Percentiles rank a stretch among this genome's conserved stretches.
Conservation (phyloP, 2,797 vertebrate species). For the Helicolenus hilgendorfi region DNA sequence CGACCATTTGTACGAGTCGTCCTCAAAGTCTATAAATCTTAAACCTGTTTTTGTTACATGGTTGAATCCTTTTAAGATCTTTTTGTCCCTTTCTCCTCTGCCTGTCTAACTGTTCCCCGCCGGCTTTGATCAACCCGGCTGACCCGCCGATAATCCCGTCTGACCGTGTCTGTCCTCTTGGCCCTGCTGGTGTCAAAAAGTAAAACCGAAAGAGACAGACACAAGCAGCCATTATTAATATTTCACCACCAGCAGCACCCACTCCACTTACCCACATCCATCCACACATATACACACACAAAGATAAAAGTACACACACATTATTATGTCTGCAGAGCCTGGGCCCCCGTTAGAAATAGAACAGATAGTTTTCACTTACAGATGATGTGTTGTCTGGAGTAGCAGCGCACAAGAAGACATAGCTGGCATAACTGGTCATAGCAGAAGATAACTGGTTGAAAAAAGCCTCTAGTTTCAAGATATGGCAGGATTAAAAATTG, state of each 20-base stretch:
- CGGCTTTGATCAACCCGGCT: constrained; percentile 50
- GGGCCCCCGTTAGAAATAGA: background rate
- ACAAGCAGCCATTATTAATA: constrained; percentile 24
- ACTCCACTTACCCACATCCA: background rate
- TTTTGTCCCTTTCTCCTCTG: constrained; percentile 34
- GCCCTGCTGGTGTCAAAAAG: constrained; percentile 7
- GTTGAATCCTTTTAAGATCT: constrained; percentile 4
- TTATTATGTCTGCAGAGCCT: constrained; percentile 3
- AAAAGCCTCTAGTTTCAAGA: background rate
- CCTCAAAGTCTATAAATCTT: background rate
- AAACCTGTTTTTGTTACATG: constrained; percentile 17
- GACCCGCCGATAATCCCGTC: constrained; percentile 29
- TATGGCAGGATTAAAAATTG: background rate
- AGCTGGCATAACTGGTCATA: background rate
- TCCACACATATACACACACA: background rate
- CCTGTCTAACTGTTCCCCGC: constrained; percentile 15
- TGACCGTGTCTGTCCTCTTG: constrained; percentile 19
- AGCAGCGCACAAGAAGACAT: background rate
- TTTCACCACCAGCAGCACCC: background rate
- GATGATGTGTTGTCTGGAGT: constrained; percentile 1
- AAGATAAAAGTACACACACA: background rate
- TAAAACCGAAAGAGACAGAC: constrained; percentile 14
- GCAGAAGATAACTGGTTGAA: background rate
- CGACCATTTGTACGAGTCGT: background rate
- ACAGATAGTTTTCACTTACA: background rate